phyloP scores from a whole-genome alignment of 2,797 vertebrate species.

The Falco berigora region DNA sequence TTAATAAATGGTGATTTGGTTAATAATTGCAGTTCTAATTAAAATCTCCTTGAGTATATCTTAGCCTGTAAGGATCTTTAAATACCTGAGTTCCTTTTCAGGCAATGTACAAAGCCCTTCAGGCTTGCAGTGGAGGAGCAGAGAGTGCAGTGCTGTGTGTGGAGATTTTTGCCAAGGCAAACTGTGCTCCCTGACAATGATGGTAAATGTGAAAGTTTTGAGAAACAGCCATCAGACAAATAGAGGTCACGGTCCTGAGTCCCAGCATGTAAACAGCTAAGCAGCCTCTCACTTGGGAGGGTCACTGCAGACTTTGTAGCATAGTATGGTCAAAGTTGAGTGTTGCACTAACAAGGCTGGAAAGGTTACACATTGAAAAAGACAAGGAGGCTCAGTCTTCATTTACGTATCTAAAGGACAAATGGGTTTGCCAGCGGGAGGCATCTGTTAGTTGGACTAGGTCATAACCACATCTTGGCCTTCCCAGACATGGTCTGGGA shows the following conservation, averaged over 20 bases:
- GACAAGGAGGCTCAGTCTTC: neutral
- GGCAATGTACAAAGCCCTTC: neutral
- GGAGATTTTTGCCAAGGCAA: neutral
- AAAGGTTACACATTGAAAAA: neutral
- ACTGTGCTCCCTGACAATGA: neutral
- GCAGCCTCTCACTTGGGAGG: neutral
- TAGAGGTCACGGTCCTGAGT: neutral
- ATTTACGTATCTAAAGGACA: neutral
- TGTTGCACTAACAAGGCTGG: neutral
- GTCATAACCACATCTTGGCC: neutral
- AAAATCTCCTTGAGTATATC: neutral
- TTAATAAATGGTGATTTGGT: neutral
- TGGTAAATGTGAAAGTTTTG: neutral
- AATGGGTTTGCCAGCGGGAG: neutral
- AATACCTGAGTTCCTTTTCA: neutral
- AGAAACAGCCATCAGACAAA: neutral
- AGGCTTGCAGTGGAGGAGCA: neutral
- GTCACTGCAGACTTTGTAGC: neutral
- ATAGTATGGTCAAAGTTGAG: neutral
- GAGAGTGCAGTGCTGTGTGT: neutral
- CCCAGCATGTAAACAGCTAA: neutral
- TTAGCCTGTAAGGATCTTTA: neutral
- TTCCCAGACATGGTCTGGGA: neutral
- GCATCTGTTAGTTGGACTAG: neutral
- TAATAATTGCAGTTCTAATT: neutral